These are phyloP conservation scores for Anolis carolinensis DNA, from an alignment of 2,113 vertebrate species.

Conservation along the genomic window DNA sequence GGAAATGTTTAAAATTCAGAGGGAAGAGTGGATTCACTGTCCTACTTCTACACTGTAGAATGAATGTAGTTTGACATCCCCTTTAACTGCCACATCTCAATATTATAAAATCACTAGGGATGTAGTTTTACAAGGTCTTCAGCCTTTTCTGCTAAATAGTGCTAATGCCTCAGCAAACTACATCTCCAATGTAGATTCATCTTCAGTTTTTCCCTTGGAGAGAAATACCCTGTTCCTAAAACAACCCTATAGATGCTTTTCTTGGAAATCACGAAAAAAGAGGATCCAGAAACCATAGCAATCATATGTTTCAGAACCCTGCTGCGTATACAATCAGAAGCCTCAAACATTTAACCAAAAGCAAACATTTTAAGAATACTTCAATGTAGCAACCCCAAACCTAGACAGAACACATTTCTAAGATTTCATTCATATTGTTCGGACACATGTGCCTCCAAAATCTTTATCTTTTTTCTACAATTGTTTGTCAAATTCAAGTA, in stretches of 20 bases:
- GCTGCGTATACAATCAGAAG: not conserved
- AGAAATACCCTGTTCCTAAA: not conserved
- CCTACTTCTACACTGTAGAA: too few species aligned
- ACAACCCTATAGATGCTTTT: not conserved
- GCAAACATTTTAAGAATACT: not conserved
- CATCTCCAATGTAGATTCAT: too few species aligned
- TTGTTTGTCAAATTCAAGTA: not conserved
- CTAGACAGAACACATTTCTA: not conserved
- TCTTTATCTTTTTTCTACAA: not conserved
- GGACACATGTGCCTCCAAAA: not conserved
- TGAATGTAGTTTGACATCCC: too few species aligned
- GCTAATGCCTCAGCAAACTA: too few species aligned
- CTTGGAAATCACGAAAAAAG: not conserved
- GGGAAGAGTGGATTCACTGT: too few species aligned
- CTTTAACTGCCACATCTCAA: too few species aligned
- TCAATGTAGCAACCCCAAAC: not conserved
- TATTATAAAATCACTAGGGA: too few species aligned
- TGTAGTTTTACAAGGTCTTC: too few species aligned
- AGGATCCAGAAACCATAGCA: not conserved
- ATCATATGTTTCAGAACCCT: too few species aligned
- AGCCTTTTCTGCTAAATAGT: too few species aligned
- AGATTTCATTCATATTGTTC: not conserved
- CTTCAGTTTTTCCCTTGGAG: too few species aligned
- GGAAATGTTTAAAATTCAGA: too few species aligned
- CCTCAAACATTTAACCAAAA: not conserved